These are phyloP conservation scores for Rotaria magnacalcarata DNA, from an alignment of 2,888 invertebrate species.

Conservation along the genomic window DNA sequence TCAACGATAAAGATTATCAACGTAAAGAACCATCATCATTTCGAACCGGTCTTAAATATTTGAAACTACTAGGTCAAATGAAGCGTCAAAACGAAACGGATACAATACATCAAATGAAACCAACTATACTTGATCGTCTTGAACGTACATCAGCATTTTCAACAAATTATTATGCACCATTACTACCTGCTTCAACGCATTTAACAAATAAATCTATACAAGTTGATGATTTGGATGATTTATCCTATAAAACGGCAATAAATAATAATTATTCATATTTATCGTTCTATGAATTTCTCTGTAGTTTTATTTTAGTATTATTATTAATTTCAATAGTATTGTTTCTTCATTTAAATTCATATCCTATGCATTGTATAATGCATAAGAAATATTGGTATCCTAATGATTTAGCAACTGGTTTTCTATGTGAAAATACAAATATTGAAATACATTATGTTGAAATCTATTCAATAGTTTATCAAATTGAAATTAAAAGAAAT, in stretches of 20 bases:
- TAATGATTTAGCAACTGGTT: neutral
- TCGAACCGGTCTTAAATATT: neutral
- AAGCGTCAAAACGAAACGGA: neutral
- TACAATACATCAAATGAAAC: neutral
- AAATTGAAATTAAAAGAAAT: neutral
- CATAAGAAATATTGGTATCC: neutral
- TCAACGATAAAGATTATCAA: neutral
- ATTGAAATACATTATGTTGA: neutral
- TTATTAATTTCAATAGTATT: neutral
- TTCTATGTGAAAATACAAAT: slow-evolving; percentile 2
- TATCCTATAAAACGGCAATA: neutral
- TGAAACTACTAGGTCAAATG: neutral
- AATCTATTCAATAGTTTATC: neutral
- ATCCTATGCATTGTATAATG: neutral
- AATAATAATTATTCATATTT: neutral
- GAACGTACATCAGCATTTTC: slow-evolving; percentile 1
- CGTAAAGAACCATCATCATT: neutral
- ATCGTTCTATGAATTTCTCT: neutral
- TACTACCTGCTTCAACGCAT: neutral
- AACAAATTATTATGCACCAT: slow-evolving; percentile 2
- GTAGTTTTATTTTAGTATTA: neutral
- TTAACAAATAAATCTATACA: neutral
- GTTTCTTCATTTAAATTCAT: neutral
- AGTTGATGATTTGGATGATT: neutral
- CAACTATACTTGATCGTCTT: neutral